Conservation (phyloP, 1,140 invertebrate genomes). For the Cephus cinctus region DNA sequence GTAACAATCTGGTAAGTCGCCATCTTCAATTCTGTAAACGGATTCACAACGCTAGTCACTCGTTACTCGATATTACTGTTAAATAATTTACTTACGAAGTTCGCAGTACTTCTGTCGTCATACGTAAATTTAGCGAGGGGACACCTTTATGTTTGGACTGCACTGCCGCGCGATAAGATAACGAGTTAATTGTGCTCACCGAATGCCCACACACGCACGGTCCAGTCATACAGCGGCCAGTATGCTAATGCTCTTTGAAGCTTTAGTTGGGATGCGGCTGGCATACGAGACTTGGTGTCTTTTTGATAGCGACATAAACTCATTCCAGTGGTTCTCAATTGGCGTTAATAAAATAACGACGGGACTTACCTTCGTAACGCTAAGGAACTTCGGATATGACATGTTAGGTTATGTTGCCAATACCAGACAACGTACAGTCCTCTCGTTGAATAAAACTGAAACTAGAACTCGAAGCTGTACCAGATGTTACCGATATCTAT, state of each 20-base stretch:
- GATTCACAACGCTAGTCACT: not conserved
- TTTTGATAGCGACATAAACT: slow-evolving; percentile 54
- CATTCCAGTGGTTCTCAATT: slow-evolving; percentile 48
- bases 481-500: not conserved
- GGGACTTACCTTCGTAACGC: no score
- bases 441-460: not conserved
- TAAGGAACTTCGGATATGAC: no score
- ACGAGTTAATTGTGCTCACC: slow-evolving; percentile 58
- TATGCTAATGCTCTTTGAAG: slow-evolving; percentile 54
- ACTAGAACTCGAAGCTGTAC: not conserved
- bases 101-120: no score
- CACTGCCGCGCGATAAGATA: slow-evolving; percentile 54
- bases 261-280: slow-evolving; percentile 46
- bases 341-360: no score
- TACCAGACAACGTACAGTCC: no score
- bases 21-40: not conserved
- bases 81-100: no score
- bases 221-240: slow-evolving; percentile 44
- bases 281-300: slow-evolving; percentile 47
- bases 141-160: slow-evolving; percentile 55
- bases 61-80: no score
- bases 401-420: no score
- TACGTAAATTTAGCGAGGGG: slow-evolving; percentile 56
- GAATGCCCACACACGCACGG: slow-evolving; percentile 51
- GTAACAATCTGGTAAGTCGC: slow-evolving; percentile 68